Conservation (phyloP, 2,888 invertebrate genomes). For the Matsumyia berberina region DNA sequence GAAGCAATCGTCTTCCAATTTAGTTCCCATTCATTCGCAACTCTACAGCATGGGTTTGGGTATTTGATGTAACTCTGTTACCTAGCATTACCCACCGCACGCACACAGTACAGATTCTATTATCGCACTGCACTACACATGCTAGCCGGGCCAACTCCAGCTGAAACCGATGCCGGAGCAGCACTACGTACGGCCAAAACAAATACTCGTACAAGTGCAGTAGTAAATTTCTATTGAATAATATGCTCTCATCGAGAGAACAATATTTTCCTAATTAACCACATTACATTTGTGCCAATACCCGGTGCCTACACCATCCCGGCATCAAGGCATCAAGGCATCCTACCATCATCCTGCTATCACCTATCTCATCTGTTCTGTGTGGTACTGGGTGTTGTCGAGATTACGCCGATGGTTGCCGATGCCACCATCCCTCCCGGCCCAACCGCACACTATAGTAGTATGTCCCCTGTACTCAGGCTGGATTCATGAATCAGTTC, state of each 20-base stretch:
- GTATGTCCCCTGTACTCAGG: constrained; percentile 47
- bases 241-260: constrained; percentile 77
- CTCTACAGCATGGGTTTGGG: constrained; percentile 10
- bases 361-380: constrained; percentile 48
- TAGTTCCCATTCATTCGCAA: constrained; percentile 65
- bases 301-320: constrained; percentile 48
- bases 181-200: constrained; percentile 44
- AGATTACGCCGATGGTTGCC: constrained; percentile 44
- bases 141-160: no score
- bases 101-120: constrained; percentile 47
- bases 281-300: constrained; percentile 77
- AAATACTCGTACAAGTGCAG: constrained; percentile 67
- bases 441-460: neutral
- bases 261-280: constrained; percentile 80
- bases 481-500: constrained; percentile 64
- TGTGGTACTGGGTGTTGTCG: constrained; percentile 42
- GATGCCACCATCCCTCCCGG: constrained; percentile 3
- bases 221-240: constrained; percentile 72
- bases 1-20: constrained; percentile 67
- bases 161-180: constrained; percentile 9
- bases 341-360: constrained; percentile 57
- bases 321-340: no score
- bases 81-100: constrained; percentile 50
- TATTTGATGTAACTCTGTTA: constrained; percentile 38
- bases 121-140: constrained; percentile 30